phyloP scores from a whole-genome alignment of 2,888 invertebrate species.

The Drosophila borborema region DNA sequence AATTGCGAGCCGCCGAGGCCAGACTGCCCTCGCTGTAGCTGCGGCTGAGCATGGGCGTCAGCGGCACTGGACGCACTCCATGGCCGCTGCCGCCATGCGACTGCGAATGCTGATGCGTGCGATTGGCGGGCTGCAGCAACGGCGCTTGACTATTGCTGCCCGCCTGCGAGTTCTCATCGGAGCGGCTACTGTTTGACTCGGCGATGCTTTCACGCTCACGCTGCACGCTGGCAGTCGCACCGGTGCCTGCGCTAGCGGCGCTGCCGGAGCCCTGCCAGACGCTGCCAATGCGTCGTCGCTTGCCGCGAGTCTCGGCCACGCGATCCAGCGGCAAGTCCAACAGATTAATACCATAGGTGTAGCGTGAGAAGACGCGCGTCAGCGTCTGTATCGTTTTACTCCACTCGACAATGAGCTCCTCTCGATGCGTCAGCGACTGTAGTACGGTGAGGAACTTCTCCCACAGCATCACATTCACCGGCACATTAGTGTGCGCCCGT shows the following conservation, averaged over 20 bases:
- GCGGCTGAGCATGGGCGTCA: slow-evolving; percentile 84
- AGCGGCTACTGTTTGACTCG: slow-evolving; percentile 78
- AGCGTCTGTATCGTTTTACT: slow-evolving; percentile 99
- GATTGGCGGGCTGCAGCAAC: slow-evolving; percentile 35
- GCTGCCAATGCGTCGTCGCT: slow-evolving; percentile 87
- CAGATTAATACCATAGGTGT: slow-evolving; percentile 97
- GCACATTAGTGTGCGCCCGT: slow-evolving; percentile 97
- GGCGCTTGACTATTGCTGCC: slow-evolving; percentile 50
- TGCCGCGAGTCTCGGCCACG: slow-evolving; percentile 91
- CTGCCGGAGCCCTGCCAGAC: slow-evolving; percentile 83
- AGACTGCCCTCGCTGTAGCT: slow-evolving; percentile 88
- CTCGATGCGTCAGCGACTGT: slow-evolving; percentile 95
- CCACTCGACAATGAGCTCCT: slow-evolving; percentile 98
- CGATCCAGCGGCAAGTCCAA: slow-evolving; percentile 93
- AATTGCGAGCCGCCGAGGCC: slow-evolving; percentile 77
- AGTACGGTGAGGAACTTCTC: slow-evolving; percentile 95
- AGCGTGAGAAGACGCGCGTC: slow-evolving; percentile 96
- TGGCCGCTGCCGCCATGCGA: slow-evolving; percentile 57
- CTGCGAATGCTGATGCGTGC: slow-evolving; percentile 66
- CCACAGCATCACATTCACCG: slow-evolving; percentile 95
- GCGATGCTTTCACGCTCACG: slow-evolving; percentile 73
- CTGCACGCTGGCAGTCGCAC: slow-evolving; percentile 48
- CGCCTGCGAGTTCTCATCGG: slow-evolving; percentile 74
- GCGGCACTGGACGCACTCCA: slow-evolving; percentile 56
- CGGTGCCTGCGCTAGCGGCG: slow-evolving; percentile 34